A percentile compares a stretch with the other conserved stretches of the same genome.
These are phyloP conservation scores for Gymnothorax reevesii DNA, from an alignment of 2,797 vertebrate genomes.

Conservation along the genomic window DNA sequence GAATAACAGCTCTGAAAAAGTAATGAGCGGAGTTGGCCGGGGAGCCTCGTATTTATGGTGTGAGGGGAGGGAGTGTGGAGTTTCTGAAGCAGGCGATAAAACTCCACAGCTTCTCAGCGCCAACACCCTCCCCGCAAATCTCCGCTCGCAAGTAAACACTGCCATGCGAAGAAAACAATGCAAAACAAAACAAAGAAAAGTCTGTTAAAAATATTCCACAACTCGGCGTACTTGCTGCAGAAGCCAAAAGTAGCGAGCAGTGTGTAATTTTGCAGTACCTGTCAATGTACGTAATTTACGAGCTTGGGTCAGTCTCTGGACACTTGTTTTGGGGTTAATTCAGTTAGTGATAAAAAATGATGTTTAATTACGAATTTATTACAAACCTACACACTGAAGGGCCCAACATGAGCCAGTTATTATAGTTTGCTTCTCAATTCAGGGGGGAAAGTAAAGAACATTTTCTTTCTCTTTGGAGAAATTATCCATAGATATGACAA, in stretches of 20 bases:
- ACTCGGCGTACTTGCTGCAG: background rate
- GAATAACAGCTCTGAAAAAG: conserved; percentile 7
- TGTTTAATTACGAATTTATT: background rate
- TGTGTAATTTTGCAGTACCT: background rate
- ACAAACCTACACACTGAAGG: background rate
- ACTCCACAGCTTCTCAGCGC: background rate
- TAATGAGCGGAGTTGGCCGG: background rate
- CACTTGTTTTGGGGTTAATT: background rate
- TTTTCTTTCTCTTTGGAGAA: too few relatives aligned
- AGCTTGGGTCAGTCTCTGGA: background rate
- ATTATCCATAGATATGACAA: background rate
- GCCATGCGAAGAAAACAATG: background rate
- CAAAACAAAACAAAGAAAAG: background rate
- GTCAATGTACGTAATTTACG: background rate
- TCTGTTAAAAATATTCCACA: background rate
- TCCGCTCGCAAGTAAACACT: background rate
- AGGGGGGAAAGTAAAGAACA: background rate
- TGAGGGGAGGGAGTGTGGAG: background rate
- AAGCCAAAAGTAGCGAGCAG: background rate
- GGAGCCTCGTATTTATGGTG: background rate
- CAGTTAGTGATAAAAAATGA: background rate
- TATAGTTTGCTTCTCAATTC: background rate
- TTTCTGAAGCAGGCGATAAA: background rate
- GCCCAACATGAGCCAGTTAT: background rate
- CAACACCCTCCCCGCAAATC: background rate